A percentile compares a stretch with the other conserved stretches of the same genome.
phyloP scores from a whole-genome alignment of 2,888 invertebrate species.

The Coremacera marginata region DNA sequence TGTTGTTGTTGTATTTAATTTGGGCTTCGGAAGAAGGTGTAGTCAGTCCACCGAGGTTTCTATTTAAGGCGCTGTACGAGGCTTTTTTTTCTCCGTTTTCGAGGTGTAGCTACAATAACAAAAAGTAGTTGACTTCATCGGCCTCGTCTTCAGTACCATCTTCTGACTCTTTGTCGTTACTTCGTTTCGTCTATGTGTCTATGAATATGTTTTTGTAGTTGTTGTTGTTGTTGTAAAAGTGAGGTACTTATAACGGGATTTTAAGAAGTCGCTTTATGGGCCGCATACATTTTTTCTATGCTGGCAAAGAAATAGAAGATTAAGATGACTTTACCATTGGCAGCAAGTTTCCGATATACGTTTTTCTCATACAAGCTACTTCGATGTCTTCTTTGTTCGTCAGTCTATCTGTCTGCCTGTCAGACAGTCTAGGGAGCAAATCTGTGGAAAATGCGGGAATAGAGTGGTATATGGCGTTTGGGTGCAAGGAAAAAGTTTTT shows the following conservation, averaged over 20 bases:
- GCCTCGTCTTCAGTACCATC: not conserved
- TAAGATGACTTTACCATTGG: not conserved
- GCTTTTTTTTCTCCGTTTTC: conserved; percentile 1
- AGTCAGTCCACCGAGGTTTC: not conserved
- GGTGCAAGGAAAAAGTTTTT: conserved; percentile 7
- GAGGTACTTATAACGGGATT: conserved; percentile 33
- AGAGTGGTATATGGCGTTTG: not conserved
- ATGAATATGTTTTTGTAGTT: conserved; percentile 10
- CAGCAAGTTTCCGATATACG: conserved; percentile 7
- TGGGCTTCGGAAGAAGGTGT: not conserved
- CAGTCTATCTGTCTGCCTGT: not conserved
- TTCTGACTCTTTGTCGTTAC: not conserved
- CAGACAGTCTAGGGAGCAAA: not conserved
- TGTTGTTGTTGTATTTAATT: conserved; percentile 16
- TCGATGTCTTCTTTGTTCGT: not conserved
- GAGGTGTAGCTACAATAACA: conserved; percentile 2
- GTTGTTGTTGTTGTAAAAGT: conserved; percentile 31
- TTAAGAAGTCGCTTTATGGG: conserved; percentile 32
- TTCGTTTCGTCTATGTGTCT: conserved; percentile 14
- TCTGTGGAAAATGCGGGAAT: conserved; percentile 8
- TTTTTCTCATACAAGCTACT: not conserved
- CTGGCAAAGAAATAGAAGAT: not conserved
- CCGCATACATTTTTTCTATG: conserved; percentile 9
- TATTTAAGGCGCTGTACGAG: not conserved
- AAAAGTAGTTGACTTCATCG: not conserved